phyloP scores from a whole-genome alignment of 2,113 vertebrate species.

The Rhea americana region DNA sequence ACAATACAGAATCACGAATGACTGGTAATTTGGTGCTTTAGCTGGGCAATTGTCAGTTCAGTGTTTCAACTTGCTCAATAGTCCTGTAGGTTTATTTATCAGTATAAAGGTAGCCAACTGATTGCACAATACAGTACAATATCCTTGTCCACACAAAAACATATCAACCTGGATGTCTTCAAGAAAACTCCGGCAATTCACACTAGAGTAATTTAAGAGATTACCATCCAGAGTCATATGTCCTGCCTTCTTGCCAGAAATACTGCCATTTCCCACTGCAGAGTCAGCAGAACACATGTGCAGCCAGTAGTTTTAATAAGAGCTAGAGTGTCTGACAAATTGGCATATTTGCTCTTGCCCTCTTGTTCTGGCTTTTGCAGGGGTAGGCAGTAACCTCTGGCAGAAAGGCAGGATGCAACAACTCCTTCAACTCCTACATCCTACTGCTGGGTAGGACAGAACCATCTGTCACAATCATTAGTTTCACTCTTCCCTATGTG shows the following conservation, averaged over 20 bases:
- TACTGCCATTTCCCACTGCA: accelerated
- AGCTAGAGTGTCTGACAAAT: neutral
- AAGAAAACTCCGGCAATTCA: conserved; percentile 32
- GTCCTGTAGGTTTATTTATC: neutral
- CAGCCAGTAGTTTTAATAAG: neutral
- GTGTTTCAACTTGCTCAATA: neutral
- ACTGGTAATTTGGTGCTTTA: neutral
- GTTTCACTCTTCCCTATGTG: neutral
- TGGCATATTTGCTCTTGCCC: neutral
- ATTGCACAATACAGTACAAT: neutral
- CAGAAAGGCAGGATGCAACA: neutral
- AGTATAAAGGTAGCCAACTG: neutral
- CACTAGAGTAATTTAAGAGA: neutral
- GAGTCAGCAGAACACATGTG: neutral
- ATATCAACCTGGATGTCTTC: neutral
- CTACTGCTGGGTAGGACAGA: neutral
- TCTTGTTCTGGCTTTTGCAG: neutral
- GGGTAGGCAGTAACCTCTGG: neutral
- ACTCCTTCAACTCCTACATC: neutral
- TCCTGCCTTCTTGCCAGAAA: neutral
- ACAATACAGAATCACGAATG: neutral
- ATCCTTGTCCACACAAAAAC: neutral
- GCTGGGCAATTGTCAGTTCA: neutral
- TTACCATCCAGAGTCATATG: conserved; percentile 51
- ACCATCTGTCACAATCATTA: neutral